These are phyloP conservation scores for Notothenia rossii DNA, from an alignment of 2,113 vertebrate species.

Conservation along the genomic window DNA sequence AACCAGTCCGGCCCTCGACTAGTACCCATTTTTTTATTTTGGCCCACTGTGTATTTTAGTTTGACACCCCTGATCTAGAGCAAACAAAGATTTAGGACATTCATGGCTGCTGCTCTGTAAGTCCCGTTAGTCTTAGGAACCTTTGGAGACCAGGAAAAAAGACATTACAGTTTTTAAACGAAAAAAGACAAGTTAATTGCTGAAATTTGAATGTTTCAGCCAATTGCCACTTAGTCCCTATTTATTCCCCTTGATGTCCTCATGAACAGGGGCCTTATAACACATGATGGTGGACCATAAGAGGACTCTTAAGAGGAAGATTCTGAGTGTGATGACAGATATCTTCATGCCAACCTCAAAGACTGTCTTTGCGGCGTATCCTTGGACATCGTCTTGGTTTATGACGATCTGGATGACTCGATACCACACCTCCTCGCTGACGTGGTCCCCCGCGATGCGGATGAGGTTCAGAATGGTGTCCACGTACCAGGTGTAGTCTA, in stretches of 20 bases:
- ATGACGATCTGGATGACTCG: slow-evolving; percentile 93
- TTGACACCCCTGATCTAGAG: not conserved
- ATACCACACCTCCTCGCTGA: slow-evolving; percentile 94
- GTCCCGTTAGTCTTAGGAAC: not conserved
- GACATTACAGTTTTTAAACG: not conserved
- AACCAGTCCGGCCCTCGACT: too few species aligned
- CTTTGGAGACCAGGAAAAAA: not conserved
- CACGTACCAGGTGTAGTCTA: slow-evolving; percentile 94
- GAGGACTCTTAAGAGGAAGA: not conserved
- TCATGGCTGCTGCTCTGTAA: not conserved
- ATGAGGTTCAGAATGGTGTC: slow-evolving; percentile 93
- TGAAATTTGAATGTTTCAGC: not conserved
- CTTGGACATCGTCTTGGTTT: slow-evolving; percentile 91
- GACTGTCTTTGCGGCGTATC: slow-evolving; percentile 91
- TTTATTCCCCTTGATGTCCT: not conserved
- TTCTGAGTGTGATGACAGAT: not conserved
- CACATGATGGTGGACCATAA: too few species aligned
- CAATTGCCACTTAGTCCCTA: not conserved
- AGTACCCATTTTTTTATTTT: too few species aligned
- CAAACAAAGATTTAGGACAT: not conserved
- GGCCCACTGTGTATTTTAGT: too few species aligned
- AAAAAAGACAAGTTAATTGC: too few species aligned
- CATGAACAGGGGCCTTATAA: not conserved
- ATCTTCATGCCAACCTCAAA: slow-evolving; percentile 85
- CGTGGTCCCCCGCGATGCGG: slow-evolving; percentile 91